Evolutionary conservation across 1,140 invertebrate species (phyloP), one percentile per base, ranked within the genome.

Genomic region (Amphibalanus amphitrite): DNA sequence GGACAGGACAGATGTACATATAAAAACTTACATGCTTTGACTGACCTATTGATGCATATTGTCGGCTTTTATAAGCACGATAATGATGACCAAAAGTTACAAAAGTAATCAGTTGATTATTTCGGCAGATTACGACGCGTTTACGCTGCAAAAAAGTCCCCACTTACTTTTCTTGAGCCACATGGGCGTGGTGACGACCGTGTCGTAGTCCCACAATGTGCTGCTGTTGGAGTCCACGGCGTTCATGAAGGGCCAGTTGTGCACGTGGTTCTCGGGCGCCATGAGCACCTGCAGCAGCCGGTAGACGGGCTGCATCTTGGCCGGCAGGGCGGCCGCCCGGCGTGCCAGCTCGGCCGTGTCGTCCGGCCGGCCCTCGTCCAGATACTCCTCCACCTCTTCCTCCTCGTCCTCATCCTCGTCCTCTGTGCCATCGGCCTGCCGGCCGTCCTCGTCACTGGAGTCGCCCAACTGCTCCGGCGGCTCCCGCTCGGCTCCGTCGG

Each of bases 111-210:
- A n/a, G n/a, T n/a, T n/a, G n/a, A n/a, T n/a, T n/a, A n/a, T n/a
- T n/a, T n/a, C n/a, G n/a, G n/a, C n/a, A n/a, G n/a, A n/a, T n/a
- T n/a, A n/a, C n/a, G n/a, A n/a, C n/a, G n/a, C n/a, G n/a, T n/a
- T n/a, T n/a, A n/a, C n/a, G 33, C 33, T 38, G 33, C 15, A 15
- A 38, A 4, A 38, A 6, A 15, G 15, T 38, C 33, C 33, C 33
- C 33, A 28, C 23, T 17, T 26, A 67, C 65, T 28, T 67, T 67
- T 67, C 15, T 20, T 67, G 3, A 67, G n/a, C 65, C 65, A 67
- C 23, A 67, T 25, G 65, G 65, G 65, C 8, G n/a, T 28, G 10
- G 26, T 67, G 65, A 67, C 76, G 74, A 67, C 73, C 68, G 20
- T 59, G 65, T 28, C 65, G 65, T 67, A 67, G 65, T 67, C 65